Evolutionary conservation across 2,113 vertebrate species (phyloP), one percentile per base, ranked within the genome.

Genomic region (Nibea albiflora): DNA sequence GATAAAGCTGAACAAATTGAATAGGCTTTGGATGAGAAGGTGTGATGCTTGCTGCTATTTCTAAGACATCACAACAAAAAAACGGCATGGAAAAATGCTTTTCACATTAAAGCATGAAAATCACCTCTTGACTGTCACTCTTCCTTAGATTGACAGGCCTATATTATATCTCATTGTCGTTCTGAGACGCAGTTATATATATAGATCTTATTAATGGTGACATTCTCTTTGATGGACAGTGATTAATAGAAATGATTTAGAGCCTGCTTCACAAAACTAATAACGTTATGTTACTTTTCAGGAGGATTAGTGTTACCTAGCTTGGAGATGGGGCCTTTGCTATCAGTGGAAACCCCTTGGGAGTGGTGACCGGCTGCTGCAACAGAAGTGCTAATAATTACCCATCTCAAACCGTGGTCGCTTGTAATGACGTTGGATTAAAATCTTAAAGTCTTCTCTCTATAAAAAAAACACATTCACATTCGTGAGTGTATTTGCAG

Each of bases 261-360:
- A 77, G 76, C 50, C 66, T 75, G 26, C 61, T 12, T 92, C 44
- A 20, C 73, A 90, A 91, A 91, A 85, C 81, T 90, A 88, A 86
- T 86, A 90, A 68, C 1, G n/a, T 35, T 49, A 4, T 86, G 83
- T 84, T 72, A 75, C 65, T 64, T 85, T 72, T 76, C 57, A 56
- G 72, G 10, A 50, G 62, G 39, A 62, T 72, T 76, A 72, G 58
- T 71, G 61, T 72, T 69, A 60, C 67, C 60, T 49, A 26, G 44
- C 52, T 71, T 3, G 26, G 8, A 58, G 42, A 60, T 42, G 17
- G 49, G 35, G 20, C 26, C 11, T 66, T 54, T 49, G 61, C 53
- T 73, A 44, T 77, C 76, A 46, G 1, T 61, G 15, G 35, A 58
- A 53, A 42, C 31, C 87, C 44, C 62, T 1, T 52, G 62, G 73